A percentile compares a stretch with the other conserved stretches of the same genome.
These are phyloP conservation scores for Temnothorax nylanderi DNA, from an alignment of 1,140 invertebrate genomes.

Conservation along the genomic window DNA sequence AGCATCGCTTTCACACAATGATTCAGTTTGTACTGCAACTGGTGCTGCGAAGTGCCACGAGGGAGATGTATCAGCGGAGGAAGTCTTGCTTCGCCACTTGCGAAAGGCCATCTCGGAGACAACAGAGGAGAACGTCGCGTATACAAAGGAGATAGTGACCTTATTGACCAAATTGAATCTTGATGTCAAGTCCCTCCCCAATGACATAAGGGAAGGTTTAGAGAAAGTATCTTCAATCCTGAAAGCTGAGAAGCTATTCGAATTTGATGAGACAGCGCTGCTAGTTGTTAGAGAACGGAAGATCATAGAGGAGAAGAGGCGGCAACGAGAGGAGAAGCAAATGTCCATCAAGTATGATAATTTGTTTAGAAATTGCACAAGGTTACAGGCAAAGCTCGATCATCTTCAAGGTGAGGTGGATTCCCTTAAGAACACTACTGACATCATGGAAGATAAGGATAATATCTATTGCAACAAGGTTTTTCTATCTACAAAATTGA, in stretches of 20 bases:
- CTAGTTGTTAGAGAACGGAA: slow-evolving; percentile 71
- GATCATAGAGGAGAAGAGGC: slow-evolving; percentile 71
- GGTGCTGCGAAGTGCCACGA: slow-evolving; percentile 11
- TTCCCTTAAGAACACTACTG: slow-evolving; percentile 64
- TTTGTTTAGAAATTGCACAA: slow-evolving; percentile 71
- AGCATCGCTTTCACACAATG: slow-evolving; percentile 19
- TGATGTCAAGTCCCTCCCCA: slow-evolving; percentile 73
- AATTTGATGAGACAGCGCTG: slow-evolving; percentile 73
- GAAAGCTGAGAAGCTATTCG: slow-evolving; percentile 73
- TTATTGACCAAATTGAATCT: slow-evolving; percentile 72
- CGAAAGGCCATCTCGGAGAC: slow-evolving; percentile 75
- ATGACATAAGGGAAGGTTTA: slow-evolving; percentile 73
- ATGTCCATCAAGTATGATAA: slow-evolving; percentile 74
- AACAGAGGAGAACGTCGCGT: slow-evolving; percentile 73
- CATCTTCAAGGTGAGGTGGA: slow-evolving; percentile 69
- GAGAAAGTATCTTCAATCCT: slow-evolving; percentile 73
- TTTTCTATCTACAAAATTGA: slow-evolving; percentile 73
- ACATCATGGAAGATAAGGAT: slow-evolving; percentile 67
- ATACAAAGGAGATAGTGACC: slow-evolving; percentile 71
- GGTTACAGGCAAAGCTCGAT: slow-evolving; percentile 73
- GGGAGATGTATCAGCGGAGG: background rate
- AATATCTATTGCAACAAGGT: slow-evolving; percentile 70
- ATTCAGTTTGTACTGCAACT: slow-evolving; percentile 16
- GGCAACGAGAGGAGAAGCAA: slow-evolving; percentile 72
- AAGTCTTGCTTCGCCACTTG: slow-evolving; percentile 60